These are phyloP conservation scores for Diogma glabrata DNA, from an alignment of 2,888 invertebrate genomes.

Conservation along the genomic window DNA sequence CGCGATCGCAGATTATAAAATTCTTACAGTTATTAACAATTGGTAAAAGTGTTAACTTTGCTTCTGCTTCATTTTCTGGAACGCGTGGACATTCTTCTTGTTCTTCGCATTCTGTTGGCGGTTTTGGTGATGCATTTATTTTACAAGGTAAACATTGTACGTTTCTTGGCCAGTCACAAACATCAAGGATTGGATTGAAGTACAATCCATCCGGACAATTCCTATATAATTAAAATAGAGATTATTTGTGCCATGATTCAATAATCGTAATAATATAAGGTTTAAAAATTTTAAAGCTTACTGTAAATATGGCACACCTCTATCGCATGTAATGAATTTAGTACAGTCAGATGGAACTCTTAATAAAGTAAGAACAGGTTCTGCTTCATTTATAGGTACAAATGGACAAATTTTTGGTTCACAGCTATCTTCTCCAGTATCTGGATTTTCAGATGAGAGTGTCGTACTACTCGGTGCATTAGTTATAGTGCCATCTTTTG, in stretches of 20 bases:
- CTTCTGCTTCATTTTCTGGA: background rate
- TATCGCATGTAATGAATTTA: background rate
- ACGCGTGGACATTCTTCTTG: background rate
- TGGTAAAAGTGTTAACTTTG: background rate
- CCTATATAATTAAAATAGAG: background rate
- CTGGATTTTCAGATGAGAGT: background rate
- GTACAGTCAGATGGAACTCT: background rate
- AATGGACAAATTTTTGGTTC: background rate
- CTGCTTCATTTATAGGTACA: too few relatives aligned
- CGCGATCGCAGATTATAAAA: constrained; percentile 1
- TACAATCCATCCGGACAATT: background rate
- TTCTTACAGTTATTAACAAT: background rate
- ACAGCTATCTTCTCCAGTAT: background rate
- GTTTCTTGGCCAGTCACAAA: background rate
- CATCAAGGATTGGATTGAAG: background rate
- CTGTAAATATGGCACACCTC: background rate
- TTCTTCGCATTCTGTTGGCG: too few relatives aligned
- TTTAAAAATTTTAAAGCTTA: background rate
- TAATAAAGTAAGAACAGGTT: too few relatives aligned
- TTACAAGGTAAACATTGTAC: too few relatives aligned
- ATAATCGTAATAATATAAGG: background rate
- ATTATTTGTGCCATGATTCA: background rate
- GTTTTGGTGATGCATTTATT: background rate
- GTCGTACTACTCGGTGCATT: background rate
- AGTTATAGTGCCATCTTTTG: background rate